Percentiles rank a stretch among this genome's conserved stretches.
These are phyloP conservation scores for Cotesia vestalis DNA, from an alignment of 1,140 invertebrate genomes.

Conservation along the genomic window DNA sequence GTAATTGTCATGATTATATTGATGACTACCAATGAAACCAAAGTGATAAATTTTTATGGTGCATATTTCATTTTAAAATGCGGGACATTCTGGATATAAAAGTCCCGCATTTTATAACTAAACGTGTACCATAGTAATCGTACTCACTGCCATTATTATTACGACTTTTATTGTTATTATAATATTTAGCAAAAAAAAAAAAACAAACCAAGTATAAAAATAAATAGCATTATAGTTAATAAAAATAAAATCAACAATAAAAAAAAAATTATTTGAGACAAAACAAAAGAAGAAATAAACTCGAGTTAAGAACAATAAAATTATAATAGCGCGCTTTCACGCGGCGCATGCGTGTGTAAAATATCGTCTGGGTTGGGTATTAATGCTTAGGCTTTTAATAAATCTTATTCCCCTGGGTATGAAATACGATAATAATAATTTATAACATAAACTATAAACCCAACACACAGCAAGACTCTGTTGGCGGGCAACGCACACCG, in stretches of 20 bases:
- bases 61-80: constrained; percentile 36
- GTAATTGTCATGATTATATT: constrained; percentile 1
- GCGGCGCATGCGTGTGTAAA: constrained; percentile 28
- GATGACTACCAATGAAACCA: constrained; percentile 9
- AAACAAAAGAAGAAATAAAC: constrained; percentile 25
- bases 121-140: constrained; percentile 19
- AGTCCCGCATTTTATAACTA: constrained; percentile 30
- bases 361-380: constrained; percentile 52
- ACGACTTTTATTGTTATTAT: no score
- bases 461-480: constrained; percentile 21
- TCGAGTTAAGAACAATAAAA: constrained; percentile 39
- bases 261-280: constrained; percentile 12
- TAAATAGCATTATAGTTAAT: constrained; percentile 8
- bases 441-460: constrained; percentile 62
- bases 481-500: constrained; percentile 19
- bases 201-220: constrained; percentile 9
- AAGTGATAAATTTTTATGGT: constrained; percentile 41
- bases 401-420: constrained; percentile 60
- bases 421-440: constrained; percentile 66
- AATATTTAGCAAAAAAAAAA: constrained; percentile 9
- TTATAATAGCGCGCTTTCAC: constrained; percentile 35
- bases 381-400: constrained; percentile 63
- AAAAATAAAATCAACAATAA: constrained; percentile 4
- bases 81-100: constrained; percentile 30
- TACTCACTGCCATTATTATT: background rate